Evolutionary conservation across 2,113 vertebrate species (phyloP).

Genomic region (Laticauda laticaudata): DNA sequence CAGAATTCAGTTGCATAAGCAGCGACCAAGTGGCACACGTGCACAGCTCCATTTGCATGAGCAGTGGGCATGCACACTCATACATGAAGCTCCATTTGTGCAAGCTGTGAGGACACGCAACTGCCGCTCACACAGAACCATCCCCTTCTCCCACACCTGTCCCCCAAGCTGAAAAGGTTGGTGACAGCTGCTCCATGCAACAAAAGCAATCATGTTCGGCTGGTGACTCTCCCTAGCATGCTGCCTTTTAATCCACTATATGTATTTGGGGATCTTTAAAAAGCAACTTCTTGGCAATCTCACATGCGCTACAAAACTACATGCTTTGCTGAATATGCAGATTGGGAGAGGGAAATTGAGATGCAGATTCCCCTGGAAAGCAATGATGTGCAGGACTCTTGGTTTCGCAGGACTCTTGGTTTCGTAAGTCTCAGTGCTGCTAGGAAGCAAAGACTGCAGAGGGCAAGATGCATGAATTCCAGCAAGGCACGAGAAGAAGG

Average conservation of each 20-base stretch:
- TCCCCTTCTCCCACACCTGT: too few species aligned
- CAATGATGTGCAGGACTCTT: too few species aligned
- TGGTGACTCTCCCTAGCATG: not conserved
- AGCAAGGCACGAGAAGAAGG: not conserved
- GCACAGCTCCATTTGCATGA: not conserved
- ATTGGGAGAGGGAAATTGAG: not conserved
- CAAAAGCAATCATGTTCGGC: not conserved
- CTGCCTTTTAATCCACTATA: not conserved
- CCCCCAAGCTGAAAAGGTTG: too few species aligned
- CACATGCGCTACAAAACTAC: not conserved
- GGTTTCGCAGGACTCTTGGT: too few species aligned
- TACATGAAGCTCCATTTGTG: not conserved
- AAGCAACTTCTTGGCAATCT: not conserved
- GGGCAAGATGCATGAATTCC: not conserved
- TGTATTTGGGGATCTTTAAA: not conserved
- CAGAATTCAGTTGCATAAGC: not conserved
- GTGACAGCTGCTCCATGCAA: not conserved
- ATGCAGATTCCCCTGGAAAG: not conserved
- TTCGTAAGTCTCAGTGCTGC: not conserved
- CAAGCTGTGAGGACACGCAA: not conserved
- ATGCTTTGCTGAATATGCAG: not conserved
- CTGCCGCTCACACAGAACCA: not conserved
- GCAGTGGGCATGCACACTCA: too few species aligned
- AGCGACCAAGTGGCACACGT: too few species aligned
- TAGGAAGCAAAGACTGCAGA: not conserved